Percentiles rank a stretch among this genome's conserved stretches.
These are phyloP conservation scores for Drosophila burlai DNA, from an alignment of 1,140 invertebrate species.

Conservation along the genomic window DNA sequence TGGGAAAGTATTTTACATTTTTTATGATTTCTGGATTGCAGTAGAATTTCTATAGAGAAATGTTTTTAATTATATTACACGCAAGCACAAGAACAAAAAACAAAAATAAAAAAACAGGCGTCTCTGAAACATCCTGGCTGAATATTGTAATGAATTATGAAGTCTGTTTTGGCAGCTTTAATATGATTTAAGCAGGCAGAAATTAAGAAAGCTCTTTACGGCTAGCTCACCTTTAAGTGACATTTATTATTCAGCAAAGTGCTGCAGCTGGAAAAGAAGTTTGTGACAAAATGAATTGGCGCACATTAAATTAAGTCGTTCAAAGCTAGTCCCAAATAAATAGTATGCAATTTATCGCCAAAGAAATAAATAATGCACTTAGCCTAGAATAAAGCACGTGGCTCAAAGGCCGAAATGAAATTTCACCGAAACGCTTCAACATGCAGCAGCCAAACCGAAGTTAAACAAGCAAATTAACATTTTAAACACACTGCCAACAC, in stretches of 20 bases:
- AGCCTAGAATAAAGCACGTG: neutral
- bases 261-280: constrained; percentile 26
- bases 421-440: constrained; percentile 7
- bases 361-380: constrained; percentile 37
- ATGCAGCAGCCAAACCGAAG: constrained; percentile 33
- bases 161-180: constrained; percentile 17
- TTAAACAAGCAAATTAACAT: constrained; percentile 51
- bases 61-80: constrained; percentile 27
- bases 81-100: neutral
- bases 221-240: constrained; percentile 12
- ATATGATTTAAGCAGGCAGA: constrained; percentile 22
- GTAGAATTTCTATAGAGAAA: neutral
- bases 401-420: constrained; percentile 17
- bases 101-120: neutral
- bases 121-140: neutral
- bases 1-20: neutral
- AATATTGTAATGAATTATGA: constrained; percentile 20
- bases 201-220: constrained; percentile 16
- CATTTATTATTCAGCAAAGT: constrained; percentile 43
- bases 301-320: constrained; percentile 38
- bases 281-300: constrained; percentile 26
- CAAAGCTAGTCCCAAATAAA: constrained; percentile 34
- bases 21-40: constrained; percentile 4
- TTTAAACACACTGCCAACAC: constrained; percentile 45
- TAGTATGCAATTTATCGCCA: constrained; percentile 31